Evolutionary conservation across 1,140 invertebrate species (phyloP), one percentile per base, ranked within the genome.

Genomic region (Macrotrachela quadricornifera): DNA sequence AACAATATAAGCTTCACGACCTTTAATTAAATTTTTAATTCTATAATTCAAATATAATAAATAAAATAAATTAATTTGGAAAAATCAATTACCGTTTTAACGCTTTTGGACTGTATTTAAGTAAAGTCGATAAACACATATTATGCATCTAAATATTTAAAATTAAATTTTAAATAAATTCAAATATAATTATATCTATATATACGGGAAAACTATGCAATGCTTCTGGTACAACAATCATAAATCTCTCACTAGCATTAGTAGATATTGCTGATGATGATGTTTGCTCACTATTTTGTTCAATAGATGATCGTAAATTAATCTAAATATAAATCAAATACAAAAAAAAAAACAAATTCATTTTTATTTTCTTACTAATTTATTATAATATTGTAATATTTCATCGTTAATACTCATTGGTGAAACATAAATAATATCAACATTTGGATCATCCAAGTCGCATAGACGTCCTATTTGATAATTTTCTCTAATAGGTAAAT

Each of bases 381-480:
- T 69, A 16, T 59, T 57, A 57, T 70, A 71, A 59, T 71, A 71
- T 59, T 70, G 66, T n/a, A 63, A 50, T 1, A 66, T 64, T 54
- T 71, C 69, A 49, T 70, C 67, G 60, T 64, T 69, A 8, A 70
- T 55, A 10, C 64, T 60, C 3, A 70, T 65, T 15, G 69, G 65
- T 0, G 64, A 67, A 10, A 71, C 57, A 54, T 64, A 70, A 53
- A 71, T 68, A 40, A 71, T 65, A 59, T 71, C 69, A 21, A 70
- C 67, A 58, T 71, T 71, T 6, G 65, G 64, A 60, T 71, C 69
- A 69, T 58, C 40, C 63, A 57, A 36, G 16, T 69, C 67, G 62
- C 67, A 69, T 10, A 70, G 56, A 42, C 68, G 50, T 10, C 60
- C 60, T 64, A 70, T 69, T 59, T 71, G 69, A 37, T 61, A 61